Evolutionary conservation across 2,113 vertebrate species (phyloP).

Genomic region (Laterallus jamaicensis): DNA sequence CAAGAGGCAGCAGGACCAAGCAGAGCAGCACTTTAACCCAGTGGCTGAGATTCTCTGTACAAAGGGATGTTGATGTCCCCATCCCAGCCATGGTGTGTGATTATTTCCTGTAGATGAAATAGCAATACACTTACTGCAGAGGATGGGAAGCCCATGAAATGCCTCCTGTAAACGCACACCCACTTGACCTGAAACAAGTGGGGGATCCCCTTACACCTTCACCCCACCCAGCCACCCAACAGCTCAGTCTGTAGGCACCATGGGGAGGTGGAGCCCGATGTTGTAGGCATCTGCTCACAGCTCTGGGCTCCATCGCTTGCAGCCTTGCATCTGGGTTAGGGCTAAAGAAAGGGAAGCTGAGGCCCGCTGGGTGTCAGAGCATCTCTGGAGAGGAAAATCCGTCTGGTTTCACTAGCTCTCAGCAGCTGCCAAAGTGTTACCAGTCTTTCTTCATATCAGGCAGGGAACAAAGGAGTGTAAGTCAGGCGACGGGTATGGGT

Average conservation of each 20-base stretch:
- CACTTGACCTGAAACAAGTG: background rate
- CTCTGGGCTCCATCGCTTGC: background rate
- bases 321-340: background rate
- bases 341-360: background rate
- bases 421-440: background rate
- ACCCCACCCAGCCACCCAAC: background rate
- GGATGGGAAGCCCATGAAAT: background rate
- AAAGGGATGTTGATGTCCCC: fast-evolving
- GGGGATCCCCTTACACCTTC: background rate
- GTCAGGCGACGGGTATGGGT: background rate
- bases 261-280: fast-evolving
- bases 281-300: background rate
- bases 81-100: fast-evolving
- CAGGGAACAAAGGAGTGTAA: background rate
- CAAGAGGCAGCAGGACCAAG: background rate
- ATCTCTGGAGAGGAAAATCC: background rate
- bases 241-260: background rate
- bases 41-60: background rate
- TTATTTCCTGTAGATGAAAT: too few species aligned
- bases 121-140: background rate
- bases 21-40: background rate
- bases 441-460: background rate
- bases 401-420: background rate
- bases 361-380: fast-evolving
- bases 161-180: background rate